These are phyloP conservation scores for Caranx melampygus DNA, from an alignment of 2,113 vertebrate genomes.

Conservation along the genomic window DNA sequence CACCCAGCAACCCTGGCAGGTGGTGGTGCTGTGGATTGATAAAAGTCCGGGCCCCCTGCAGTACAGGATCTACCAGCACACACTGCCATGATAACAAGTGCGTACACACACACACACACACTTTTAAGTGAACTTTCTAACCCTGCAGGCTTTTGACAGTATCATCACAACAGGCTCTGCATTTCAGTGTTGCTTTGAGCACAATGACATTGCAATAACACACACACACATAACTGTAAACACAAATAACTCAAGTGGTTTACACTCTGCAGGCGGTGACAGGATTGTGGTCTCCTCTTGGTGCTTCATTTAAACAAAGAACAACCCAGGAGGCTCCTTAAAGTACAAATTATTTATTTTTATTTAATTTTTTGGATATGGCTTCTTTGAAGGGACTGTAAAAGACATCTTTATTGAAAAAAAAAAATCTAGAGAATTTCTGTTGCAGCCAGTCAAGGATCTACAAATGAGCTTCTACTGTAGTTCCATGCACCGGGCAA, in stretches of 20 bases:
- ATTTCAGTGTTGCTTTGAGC: neutral
- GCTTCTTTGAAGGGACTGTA: constrained; percentile 79
- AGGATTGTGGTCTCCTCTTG: neutral
- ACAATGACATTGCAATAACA: constrained; percentile 18
- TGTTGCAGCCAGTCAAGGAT: constrained; percentile 53
- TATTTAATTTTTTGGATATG: constrained; percentile 78
- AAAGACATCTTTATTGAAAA: constrained; percentile 73
- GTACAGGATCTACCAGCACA: constrained; percentile 47
- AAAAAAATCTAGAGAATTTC: constrained; percentile 39
- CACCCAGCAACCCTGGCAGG: constrained; percentile 66
- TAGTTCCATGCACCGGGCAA: constrained; percentile 39
- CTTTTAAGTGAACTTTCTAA: constrained; percentile 35
- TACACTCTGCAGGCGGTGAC: neutral
- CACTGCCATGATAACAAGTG: constrained; percentile 61
- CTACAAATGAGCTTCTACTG: constrained; percentile 56
- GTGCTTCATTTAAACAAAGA: neutral
- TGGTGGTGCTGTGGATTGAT: constrained; percentile 78
- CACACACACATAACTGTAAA: neutral
- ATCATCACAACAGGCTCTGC: constrained; percentile 15
- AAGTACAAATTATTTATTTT: constrained; percentile 82
- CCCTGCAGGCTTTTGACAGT: constrained; percentile 25
- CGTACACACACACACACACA: neutral
- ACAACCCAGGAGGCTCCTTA: constrained; percentile 31
- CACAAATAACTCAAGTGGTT: neutral
- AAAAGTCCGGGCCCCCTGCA: constrained; percentile 70